phyloP scores from a whole-genome alignment of 2,888 invertebrate species.

The Agrotis exclamationis region DNA sequence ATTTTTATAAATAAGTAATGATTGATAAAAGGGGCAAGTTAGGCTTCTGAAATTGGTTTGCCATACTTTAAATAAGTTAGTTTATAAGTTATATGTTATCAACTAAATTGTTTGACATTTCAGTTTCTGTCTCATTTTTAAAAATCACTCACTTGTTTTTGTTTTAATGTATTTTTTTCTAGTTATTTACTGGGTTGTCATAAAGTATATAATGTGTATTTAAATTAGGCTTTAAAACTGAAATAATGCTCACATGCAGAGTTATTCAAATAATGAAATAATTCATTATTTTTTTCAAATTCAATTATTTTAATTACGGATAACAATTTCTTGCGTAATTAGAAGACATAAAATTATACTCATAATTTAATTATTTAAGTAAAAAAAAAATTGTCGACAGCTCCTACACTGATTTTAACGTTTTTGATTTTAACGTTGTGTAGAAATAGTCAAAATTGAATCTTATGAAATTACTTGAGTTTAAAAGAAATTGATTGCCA shows the following conservation, averaged over 20 bases:
- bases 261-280: too few species aligned
- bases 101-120: conserved; percentile 43
- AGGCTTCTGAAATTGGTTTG: conserved; percentile 20
- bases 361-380: conserved; percentile 1
- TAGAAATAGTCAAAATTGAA: background rate
- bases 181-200: background rate
- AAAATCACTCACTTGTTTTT: conserved; percentile 12
- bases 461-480: background rate
- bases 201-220: conserved; percentile 9
- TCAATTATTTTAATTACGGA: too few species aligned
- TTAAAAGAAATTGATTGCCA: background rate
- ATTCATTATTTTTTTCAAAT: too few species aligned
- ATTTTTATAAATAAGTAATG: too few species aligned
- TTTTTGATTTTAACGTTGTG: too few species aligned
- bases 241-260: conserved; percentile 7
- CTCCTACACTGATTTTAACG: too few species aligned
- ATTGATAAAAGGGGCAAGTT: background rate
- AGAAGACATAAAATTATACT: conserved; percentile 15
- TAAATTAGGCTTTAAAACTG: conserved; percentile 3
- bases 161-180: background rate
- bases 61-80: conserved; percentile 39
- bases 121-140: conserved; percentile 5
- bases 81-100: conserved; percentile 34
- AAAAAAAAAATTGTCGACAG: background rate
- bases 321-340: background rate